A percentile compares a stretch with the other conserved stretches of the same genome.
Evolutionary conservation across 2,888 invertebrate species (phyloP).

Genomic region (Timema cristinae): DNA sequence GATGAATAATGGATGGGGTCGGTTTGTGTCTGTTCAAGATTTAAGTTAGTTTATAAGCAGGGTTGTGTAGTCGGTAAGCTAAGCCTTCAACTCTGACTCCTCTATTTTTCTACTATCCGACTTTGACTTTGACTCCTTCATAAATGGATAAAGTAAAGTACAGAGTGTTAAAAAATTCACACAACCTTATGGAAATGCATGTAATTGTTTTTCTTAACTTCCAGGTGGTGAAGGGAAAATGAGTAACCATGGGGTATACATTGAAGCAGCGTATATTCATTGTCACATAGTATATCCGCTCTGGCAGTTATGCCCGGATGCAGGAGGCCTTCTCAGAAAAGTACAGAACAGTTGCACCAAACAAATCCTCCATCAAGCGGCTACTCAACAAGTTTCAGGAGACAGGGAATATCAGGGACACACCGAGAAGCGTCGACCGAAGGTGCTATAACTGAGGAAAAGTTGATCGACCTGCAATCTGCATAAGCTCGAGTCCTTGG

Average conservation of each 20-base stretch:
- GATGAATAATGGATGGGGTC: no score
- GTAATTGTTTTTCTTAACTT: neutral
- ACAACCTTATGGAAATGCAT: neutral
- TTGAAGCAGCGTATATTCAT: conserved; percentile 4
- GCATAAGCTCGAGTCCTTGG: conserved; percentile 1
- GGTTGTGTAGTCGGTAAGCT: no score
- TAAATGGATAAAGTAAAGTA: neutral
- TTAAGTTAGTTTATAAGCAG: no score
- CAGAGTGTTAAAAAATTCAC: conserved; percentile 17
- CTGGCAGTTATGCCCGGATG: neutral
- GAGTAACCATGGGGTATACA: neutral
- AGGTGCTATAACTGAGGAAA: neutral
- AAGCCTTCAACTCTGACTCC: no score
- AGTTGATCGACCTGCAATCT: neutral
- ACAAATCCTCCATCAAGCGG: conserved; percentile 10
- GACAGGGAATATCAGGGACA: neutral
- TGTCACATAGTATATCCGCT: neutral
- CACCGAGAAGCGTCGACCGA: conserved; percentile 5
- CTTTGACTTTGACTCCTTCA: no score
- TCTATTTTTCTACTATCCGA: no score
- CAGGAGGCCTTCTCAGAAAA: neutral
- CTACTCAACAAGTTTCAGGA: conserved; percentile 8
- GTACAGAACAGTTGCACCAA: conserved; percentile 11
- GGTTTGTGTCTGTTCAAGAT: no score
- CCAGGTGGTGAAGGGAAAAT: neutral